Base-by-base conservation (phyloP, 1,140 invertebrate species). In the Portunus trituberculatus region DNA sequence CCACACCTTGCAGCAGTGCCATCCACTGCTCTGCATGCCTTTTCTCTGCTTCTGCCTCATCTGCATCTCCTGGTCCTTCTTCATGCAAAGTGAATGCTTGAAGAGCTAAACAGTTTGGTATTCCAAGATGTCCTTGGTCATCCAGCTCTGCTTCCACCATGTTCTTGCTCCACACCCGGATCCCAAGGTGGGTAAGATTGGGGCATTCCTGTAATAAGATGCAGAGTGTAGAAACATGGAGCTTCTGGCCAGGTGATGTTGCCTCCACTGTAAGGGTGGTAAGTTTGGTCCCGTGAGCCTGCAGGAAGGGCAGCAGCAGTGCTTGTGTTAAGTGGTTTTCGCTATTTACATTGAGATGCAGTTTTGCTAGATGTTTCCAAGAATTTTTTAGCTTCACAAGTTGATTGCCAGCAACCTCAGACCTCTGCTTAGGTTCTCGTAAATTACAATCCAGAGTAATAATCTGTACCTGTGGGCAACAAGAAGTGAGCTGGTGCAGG, bases 221-320 rank as follows among this genome's bases (percentile, higher is more conserved):
- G 29, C 45, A 32, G 3, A 96, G 28, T 6, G 90, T 91, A 67
- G 67, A 45, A 31, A 48, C 91, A 10, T 93, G 83, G 7, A 96
- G 31, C 25, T 88, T 39, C 89, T 95, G 94, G 25, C 31, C 39
- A 12, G 84, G 46, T 32, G 76, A 83, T 0, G 84, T 46, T 8
- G 95, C 95, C 39, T 96, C 95, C 8, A 96, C 48, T 7, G 92
- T 96, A 10, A 96, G 46, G 45, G 94, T 52, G 14, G 48, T 96
- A 0, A 96, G 91, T 3, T 29, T 39, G 20, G 39, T 28, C 8
- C 91, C 95, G 29, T 95, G 52, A 12, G 46, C 29, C 25, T n/a
- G 52, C 28, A 96, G 31, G 31, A 82, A 84, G 32, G 95, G 95
- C 29, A 90, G 25, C 14, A 96, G 39, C 25, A 95, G 82, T 28